A percentile compares a stretch with the other conserved stretches of the same genome.
phyloP scores from a whole-genome alignment of 1,140 invertebrate species.

The Sinella curviseta region DNA sequence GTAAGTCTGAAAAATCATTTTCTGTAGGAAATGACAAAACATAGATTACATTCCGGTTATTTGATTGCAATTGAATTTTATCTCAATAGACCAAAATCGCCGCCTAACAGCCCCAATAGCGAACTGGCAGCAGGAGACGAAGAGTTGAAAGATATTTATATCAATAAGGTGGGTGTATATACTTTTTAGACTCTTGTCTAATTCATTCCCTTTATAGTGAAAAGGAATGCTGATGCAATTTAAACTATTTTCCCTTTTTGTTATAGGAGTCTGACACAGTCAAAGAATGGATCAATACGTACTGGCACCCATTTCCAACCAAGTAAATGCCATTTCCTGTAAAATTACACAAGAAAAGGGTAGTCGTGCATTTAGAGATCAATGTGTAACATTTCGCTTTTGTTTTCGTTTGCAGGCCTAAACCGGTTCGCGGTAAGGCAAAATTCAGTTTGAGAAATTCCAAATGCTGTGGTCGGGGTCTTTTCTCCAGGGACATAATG shows the following conservation, averaged over 20 bases:
- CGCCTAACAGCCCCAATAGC: slow-evolving; percentile 83
- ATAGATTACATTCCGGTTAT: no score
- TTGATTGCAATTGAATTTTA: no score
- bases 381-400: no score
- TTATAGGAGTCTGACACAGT: slow-evolving; percentile 9
- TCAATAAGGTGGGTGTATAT: slow-evolving; percentile 66
- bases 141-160: slow-evolving; percentile 75
- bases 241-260: neutral
- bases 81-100: slow-evolving; percentile 77
- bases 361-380: neutral
- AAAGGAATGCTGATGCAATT: neutral
- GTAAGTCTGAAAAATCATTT: no score
- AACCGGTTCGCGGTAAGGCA: slow-evolving; percentile 53
- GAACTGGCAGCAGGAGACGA: slow-evolving; percentile 72
- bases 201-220: no score
- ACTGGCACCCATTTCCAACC: neutral
- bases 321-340: neutral
- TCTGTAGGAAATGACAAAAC: neutral
- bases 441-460: slow-evolving; percentile 75
- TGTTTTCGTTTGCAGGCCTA: slow-evolving; percentile 53
- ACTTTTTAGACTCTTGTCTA: neutral
- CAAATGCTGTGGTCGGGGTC: slow-evolving; percentile 55
- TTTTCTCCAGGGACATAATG: slow-evolving; percentile 82
- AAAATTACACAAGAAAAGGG: neutral
- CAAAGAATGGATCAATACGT: slow-evolving; percentile 13